A percentile compares a stretch with the other conserved stretches of the same genome.
Conservation (phyloP, 2,797 vertebrate genomes). For the Schizothorax lantsangensis region DNA sequence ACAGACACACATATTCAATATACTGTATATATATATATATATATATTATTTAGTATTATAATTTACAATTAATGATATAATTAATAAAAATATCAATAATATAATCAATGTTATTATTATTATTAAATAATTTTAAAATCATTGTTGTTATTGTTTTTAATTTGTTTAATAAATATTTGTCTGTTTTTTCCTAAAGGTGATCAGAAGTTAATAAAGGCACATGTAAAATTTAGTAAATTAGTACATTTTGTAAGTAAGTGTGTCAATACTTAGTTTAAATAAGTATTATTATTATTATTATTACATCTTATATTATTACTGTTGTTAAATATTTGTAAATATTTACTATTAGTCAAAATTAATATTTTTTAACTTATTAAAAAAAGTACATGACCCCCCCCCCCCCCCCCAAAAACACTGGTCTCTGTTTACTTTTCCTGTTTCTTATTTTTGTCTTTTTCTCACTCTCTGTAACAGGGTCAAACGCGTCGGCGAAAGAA, state of each 20-base stretch:
- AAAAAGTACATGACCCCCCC: background rate
- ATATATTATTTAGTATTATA: too few species aligned
- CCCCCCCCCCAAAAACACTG: background rate
- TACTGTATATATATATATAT: too few species aligned
- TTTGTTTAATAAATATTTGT: background rate
- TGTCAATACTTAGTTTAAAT: background rate
- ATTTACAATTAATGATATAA: background rate
- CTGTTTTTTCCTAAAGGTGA: background rate
- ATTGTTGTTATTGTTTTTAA: background rate
- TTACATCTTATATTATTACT: background rate
- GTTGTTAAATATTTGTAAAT: too few species aligned
- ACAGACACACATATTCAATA: too few species aligned
- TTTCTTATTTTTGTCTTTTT: slow-evolving; percentile 8
- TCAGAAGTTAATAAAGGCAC: background rate
- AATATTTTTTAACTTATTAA: background rate
- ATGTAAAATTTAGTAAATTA: background rate
- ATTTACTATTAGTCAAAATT: background rate
- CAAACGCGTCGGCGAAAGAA: slow-evolving; percentile 90
- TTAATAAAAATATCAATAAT: background rate
- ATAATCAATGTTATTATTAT: too few species aligned
- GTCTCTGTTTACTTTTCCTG: background rate
- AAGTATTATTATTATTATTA: background rate
- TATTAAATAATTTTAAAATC: background rate
- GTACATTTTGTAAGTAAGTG: background rate
- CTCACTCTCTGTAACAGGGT: slow-evolving; percentile 76